Base-by-base conservation (phyloP, 2,113 vertebrate genomes). In the Cyphomyrus plagiostoma region DNA sequence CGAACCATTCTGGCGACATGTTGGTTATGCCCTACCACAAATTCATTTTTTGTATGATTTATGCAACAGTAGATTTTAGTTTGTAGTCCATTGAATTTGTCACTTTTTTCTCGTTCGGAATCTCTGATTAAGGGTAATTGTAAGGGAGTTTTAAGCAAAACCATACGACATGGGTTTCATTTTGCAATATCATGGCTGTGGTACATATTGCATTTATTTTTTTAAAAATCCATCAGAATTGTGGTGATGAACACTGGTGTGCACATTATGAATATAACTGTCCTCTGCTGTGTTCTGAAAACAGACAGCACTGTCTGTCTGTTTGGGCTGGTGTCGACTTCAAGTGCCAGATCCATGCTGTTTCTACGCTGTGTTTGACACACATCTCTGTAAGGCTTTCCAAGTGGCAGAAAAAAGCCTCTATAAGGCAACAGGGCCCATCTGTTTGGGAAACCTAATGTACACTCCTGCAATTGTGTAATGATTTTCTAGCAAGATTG, bases 401-500 rank as follows among this genome's bases (percentile, higher is more conserved):
- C 9, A 5, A 90, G 90, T 92, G 93, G 90, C 62, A 93, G 56
- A 86, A 86, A 86, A 89, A 92, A 89, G 87, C 86, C 91, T 90
- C 90, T 89, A 91, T 92, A 92, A 90, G 88, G 91, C 19, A 77
- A 90, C 87, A 91, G 90, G 91, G 87, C 90, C 74, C 90, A 88
- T 90, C 90, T 21, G 89, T 87, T 92, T 91, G 92, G 91, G 92
- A 94, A 94, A 94, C 91, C 90, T 90, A 92, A 90, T 91, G 93
- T 91, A 91, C 91, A 93, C 90, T 87, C 90, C 66, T 91, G 91
- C 93, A 92, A 91, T 90, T 89, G 83, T 5, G 86, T 93, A 94
- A 94, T 93, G 94, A 92, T 94, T 95, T 95, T 94, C 92, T 93
- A 92, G 91, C 88, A 87, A 91, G 93, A 88, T 90, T 93, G 93